Evolutionary conservation across 2,888 invertebrate genomes (phyloP), one percentile per base, ranked within the genome.

Genomic region (Malachius bipustulatus): DNA sequence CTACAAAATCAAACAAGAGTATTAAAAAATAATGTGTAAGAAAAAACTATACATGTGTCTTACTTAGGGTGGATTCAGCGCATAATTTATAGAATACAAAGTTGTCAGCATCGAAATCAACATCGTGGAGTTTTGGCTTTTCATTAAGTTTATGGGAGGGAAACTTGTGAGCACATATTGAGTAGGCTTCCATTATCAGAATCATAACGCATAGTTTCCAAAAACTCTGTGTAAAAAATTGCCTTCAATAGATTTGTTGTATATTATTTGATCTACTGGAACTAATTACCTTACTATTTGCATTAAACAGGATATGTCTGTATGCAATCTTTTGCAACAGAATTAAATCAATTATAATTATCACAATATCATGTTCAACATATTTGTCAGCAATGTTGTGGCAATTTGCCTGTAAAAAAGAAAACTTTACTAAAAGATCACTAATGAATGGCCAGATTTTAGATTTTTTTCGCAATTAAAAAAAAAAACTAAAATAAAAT

Each of bases 331-430:
- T 76, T 28, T 83, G 82, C 47, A 91, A 69, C 8, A 93, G 63
- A 15, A 91, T 71, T 14, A 88, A 65, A 60, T 93, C 91, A 40
- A 93, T 80, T 51, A 87, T 71, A 0, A 89, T 77, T 44, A 91
- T 81, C 1, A 85, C 80, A n/a, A 78, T 72, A 54, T 93, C 93
- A 59, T 83, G 89, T 62, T 93, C 91, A 39, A 91, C 77, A 55
- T 91, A 93, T 57, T 88, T 88, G 59, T 93, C 93, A 1, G 85
- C 84, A 9, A 79, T 60, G 29, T 73, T 66, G 31, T 75, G 73
- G 55, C 93, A 93, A 42, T 69, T 67, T 6, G 70, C 72, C 91
- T 91, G 50, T 55, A 63, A 56, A 35, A 37, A 35, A 35, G 29
- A 9, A 12, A 16, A n/a, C n/a, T n/a, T n/a, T n/a, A n/a, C n/a